A percentile compares a stretch with the other conserved stretches of the same genome.
Evolutionary conservation across 2,113 vertebrate species (phyloP).

Genomic region (Ptilorrhoa leucosticta): DNA sequence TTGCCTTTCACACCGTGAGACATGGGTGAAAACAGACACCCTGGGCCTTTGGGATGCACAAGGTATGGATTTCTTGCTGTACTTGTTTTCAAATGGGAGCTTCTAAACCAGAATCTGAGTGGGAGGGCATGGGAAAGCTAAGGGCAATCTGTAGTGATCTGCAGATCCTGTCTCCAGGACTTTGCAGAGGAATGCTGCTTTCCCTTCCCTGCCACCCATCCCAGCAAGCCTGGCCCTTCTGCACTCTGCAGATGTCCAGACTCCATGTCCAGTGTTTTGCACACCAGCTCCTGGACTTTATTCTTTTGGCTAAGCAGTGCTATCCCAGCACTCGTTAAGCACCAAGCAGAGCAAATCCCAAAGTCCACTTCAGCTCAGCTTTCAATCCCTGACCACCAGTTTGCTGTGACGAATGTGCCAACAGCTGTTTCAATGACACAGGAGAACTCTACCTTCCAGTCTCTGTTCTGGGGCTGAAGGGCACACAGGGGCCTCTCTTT

Average conservation of each 20-base stretch:
- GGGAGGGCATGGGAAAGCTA: background rate
- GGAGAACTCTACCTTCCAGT: conserved; percentile 88
- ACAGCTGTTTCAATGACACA: background rate
- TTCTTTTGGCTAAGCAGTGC: conserved; percentile 11
- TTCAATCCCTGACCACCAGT: background rate
- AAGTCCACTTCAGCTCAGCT: conserved; percentile 18
- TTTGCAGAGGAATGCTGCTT: background rate
- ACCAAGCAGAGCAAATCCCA: conserved; percentile 38
- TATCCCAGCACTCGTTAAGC: background rate
- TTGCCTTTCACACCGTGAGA: background rate
- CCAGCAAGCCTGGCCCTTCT: background rate
- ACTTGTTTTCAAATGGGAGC: conserved; percentile 29
- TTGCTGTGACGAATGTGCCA: background rate
- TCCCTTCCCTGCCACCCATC: background rate
- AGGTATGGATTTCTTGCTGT: conserved; percentile 21
- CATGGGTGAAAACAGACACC: background rate
- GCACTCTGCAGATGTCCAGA: background rate
- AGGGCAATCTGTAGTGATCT: background rate
- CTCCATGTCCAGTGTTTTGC: background rate
- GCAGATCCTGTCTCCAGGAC: background rate
- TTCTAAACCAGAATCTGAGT: background rate
- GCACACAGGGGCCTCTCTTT: conserved; percentile 91
- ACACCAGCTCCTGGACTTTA: conserved; percentile 38
- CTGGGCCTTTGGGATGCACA: conserved; percentile 10
- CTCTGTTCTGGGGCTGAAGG: conserved; percentile 95